These are phyloP conservation scores for Erythrolamprus reginae DNA, from an alignment of 2,113 vertebrate species.

Conservation along the genomic window DNA sequence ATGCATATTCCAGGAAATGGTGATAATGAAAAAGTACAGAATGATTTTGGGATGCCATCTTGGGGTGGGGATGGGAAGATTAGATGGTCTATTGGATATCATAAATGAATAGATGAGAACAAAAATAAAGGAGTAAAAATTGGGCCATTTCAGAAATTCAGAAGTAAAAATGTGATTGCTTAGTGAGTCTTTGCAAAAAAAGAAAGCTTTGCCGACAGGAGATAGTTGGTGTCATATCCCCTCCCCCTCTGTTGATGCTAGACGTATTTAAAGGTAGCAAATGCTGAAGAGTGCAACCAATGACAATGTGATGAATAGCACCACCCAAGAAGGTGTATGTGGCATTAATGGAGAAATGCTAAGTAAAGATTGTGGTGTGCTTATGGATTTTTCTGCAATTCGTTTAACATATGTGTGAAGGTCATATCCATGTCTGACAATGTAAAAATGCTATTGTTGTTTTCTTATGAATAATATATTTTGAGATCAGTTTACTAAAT, in stretches of 20 bases:
- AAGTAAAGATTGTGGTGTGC: neutral
- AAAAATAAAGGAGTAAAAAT: neutral
- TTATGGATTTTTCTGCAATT: neutral
- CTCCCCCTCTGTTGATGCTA: neutral
- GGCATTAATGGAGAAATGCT: neutral
- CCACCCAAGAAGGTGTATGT: neutral
- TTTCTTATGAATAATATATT: neutral
- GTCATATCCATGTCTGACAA: neutral
- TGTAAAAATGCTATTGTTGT: neutral
- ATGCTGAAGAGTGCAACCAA: neutral
- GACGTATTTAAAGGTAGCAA: neutral
- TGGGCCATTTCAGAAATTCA: neutral
- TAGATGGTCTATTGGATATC: neutral
- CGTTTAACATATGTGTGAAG: neutral
- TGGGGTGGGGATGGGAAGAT: fast-evolving
- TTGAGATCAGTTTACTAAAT: neutral
- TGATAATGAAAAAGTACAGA: neutral
- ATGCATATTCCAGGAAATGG: neutral
- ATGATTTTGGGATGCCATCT: neutral
- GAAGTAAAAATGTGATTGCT: neutral
- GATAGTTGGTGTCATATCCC: neutral
- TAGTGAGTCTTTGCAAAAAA: neutral
- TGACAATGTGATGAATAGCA: neutral
- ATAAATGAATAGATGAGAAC: neutral
- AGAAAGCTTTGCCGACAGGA: neutral